Base-by-base conservation (phyloP, 92 coral and sea anemone genomes). In the Palythoa grandiflora region DNA sequence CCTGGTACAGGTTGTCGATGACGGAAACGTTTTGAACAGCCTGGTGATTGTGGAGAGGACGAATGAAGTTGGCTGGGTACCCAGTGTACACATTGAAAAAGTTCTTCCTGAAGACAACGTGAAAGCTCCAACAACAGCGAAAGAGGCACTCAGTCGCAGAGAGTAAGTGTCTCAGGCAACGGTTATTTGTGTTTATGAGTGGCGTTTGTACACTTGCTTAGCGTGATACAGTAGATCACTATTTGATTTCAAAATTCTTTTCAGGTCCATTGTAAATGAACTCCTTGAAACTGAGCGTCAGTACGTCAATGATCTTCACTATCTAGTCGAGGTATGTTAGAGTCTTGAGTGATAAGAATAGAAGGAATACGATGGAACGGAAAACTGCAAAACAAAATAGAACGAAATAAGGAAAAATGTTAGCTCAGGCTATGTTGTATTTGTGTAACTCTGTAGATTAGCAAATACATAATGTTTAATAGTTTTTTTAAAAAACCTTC, bases 131-230 rank as follows among this genome's bases (percentile, higher is more conserved):
- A 92, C 87, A 57, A 88, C 89, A 38, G 87, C 80, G 16, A 90
- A 83, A 61, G 98, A 97, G 80, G 99, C 98, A 11, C 96, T 91
- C 15, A 83, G 89, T 54, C 98, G 91, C 36, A 91, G 99, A 95
- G 91, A 89, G 99, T 97, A 91, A 91, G 99, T 79, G 12, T 36
- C 47, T 9, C 5, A 2, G 13, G 1, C 1, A 2, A 20, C 5
- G 75, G 35, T 70, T 9, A 10, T 8, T 15, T 35, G 75, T 12
- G 17, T 44, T 44, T 44, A 1, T 36, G 39, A 37, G 39, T 70
- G 15, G 47, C 9, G 38, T 70, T 20, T 36, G 75, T 1, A 1
- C 2, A 28, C 28, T 28, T 28, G 28, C 28, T 28, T 28, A 28
- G 28, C 28, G 28, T 28, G 28, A 28, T 7, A 63, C 70, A n/a